Conservation (phyloP, 2,797 vertebrate species). For the Columba guinea region DNA sequence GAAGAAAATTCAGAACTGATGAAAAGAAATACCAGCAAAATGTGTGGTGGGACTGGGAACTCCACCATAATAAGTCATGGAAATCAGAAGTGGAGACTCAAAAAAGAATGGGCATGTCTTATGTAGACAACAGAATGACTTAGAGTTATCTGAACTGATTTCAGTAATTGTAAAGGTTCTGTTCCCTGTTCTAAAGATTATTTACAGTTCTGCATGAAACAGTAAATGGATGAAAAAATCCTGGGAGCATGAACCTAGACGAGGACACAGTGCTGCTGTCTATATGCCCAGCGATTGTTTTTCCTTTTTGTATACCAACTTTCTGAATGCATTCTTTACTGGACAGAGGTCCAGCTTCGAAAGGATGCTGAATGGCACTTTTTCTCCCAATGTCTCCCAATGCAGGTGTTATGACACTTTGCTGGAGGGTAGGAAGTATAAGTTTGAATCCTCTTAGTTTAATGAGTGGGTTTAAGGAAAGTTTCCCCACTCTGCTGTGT, state of each 20-base stretch:
- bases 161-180: background rate
- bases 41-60: background rate
- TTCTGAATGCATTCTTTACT: background rate
- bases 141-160: background rate
- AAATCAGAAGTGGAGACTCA: background rate
- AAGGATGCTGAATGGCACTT: background rate
- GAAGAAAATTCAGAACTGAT: constrained; percentile 10
- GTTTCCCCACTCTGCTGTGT: background rate
- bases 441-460: background rate
- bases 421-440: background rate
- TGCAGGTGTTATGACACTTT: background rate
- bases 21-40: constrained; percentile 22
- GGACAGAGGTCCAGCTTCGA: background rate
- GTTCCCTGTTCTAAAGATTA: background rate
- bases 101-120: background rate
- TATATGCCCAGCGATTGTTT: background rate
- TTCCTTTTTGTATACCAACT: background rate
- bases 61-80: background rate
- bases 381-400: background rate
- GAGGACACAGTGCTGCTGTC: accelerated
- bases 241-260: background rate
- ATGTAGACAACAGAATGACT: background rate
- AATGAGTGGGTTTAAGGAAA: background rate
- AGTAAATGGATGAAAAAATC: background rate
- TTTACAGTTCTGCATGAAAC: background rate